phyloP scores from a whole-genome alignment of 2,113 vertebrate species.

The Larimichthys polyactis region DNA sequence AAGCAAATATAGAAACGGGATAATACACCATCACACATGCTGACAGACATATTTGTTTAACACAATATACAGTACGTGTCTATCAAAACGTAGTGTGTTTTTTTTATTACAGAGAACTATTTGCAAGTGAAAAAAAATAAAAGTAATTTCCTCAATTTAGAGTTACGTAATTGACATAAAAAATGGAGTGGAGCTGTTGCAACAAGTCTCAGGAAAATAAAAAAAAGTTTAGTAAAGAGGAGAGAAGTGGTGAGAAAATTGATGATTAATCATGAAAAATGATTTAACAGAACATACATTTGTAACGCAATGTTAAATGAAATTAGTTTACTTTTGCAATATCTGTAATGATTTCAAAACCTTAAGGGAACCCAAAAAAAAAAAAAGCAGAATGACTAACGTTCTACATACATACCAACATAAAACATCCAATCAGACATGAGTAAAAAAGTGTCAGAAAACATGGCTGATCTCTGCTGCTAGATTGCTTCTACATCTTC shows the following conservation, averaged over 20 bases:
- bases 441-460: conserved; percentile 16
- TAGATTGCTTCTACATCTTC: background rate
- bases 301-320: background rate
- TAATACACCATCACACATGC: background rate
- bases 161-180: background rate
- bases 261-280: too few relatives aligned
- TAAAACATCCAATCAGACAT: conserved; percentile 4
- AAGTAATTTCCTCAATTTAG: background rate
- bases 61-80: background rate
- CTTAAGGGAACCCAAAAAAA: background rate
- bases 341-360: conserved; percentile 45
- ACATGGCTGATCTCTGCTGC: background rate
- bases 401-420: background rate
- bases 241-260: background rate
- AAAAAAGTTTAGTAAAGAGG: background rate
- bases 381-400: conserved; percentile 28
- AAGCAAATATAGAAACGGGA: background rate
- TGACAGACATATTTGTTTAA: too few relatives aligned
- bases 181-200: background rate
- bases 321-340: conserved; percentile 26
- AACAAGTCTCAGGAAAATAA: background rate
- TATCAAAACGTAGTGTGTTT: too few relatives aligned
- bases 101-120: background rate
- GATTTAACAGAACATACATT: background rate
- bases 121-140: background rate